These are phyloP conservation scores for Harpagifer antarcticus DNA, from an alignment of 2,797 vertebrate species.

Conservation along the genomic window DNA sequence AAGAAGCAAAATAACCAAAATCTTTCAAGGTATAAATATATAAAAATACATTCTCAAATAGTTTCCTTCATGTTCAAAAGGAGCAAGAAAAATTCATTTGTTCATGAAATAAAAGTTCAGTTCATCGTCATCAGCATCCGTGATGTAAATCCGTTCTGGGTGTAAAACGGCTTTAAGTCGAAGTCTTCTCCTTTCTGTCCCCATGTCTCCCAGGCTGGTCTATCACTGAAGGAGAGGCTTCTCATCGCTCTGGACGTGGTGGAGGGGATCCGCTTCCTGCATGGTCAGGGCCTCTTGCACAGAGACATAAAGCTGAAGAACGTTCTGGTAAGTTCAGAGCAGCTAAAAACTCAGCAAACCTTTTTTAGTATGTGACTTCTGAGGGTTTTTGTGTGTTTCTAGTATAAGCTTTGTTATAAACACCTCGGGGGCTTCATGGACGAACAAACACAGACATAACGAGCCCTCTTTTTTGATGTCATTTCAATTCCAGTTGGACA, in stretches of 20 bases:
- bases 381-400: neutral
- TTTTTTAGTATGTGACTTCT: neutral
- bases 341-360: neutral
- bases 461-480: neutral
- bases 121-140: no score
- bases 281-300: slow-evolving; percentile 96
- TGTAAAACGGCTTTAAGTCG: no score
- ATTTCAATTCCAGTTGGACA: slow-evolving; percentile 89
- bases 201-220: slow-evolving; percentile 84
- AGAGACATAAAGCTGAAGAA: slow-evolving; percentile 99
- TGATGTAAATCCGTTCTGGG: no score
- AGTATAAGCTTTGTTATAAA: neutral
- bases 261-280: slow-evolving; percentile 97
- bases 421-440: neutral
- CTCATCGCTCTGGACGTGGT: slow-evolving; percentile 97
- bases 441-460: neutral
- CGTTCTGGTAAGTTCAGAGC: slow-evolving; percentile 89
- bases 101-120: no score
- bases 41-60: no score
- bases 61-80: no score
- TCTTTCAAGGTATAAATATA: no score
- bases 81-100: no score
- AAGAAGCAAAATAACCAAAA: no score
- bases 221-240: slow-evolving; percentile 90
- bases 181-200: neutral